phyloP scores from a whole-genome alignment of 1,140 invertebrate species.

The Habropoda laboriosa region DNA sequence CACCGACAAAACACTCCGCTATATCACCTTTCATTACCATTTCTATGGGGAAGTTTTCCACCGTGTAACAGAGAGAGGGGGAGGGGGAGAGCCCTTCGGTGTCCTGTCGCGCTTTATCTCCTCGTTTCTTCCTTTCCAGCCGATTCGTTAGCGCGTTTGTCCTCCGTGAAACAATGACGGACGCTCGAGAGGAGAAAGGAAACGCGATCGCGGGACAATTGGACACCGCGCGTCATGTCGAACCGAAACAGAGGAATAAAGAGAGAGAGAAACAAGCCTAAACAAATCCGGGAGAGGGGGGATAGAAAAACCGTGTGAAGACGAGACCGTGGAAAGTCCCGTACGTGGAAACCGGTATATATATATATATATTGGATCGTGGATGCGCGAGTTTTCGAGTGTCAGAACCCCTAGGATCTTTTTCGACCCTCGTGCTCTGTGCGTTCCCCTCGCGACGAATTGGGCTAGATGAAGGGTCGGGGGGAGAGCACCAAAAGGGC shows the following conservation, averaged over 20 bases:
- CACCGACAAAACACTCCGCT: neutral
- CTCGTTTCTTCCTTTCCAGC: neutral
- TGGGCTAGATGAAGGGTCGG: neutral
- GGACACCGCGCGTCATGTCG: neutral
- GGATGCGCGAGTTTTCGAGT: constrained; percentile 29
- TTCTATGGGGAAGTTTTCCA: constrained; percentile 15
- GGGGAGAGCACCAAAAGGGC: neutral
- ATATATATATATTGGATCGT: too few species aligned
- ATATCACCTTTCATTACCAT: neutral
- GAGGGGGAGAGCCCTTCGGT: neutral
- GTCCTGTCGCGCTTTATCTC: neutral
- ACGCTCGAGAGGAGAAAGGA: neutral
- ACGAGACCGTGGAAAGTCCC: constrained; percentile 61
- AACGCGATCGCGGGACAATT: neutral
- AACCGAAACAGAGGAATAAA: neutral
- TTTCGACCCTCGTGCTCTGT: constrained; percentile 24
- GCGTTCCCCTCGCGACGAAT: constrained; percentile 8
- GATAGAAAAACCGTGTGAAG: constrained; percentile 65
- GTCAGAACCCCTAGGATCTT: neutral
- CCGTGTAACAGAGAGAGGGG: too few species aligned
- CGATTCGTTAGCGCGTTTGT: constrained; percentile 33
- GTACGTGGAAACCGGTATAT: constrained; percentile 54
- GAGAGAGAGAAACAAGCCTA: neutral
- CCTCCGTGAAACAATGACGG: constrained; percentile 13
- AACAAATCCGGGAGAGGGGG: constrained; percentile 27